Base-by-base conservation (phyloP, 2,888 invertebrate species). In the Dicranocentrus wangi region DNA sequence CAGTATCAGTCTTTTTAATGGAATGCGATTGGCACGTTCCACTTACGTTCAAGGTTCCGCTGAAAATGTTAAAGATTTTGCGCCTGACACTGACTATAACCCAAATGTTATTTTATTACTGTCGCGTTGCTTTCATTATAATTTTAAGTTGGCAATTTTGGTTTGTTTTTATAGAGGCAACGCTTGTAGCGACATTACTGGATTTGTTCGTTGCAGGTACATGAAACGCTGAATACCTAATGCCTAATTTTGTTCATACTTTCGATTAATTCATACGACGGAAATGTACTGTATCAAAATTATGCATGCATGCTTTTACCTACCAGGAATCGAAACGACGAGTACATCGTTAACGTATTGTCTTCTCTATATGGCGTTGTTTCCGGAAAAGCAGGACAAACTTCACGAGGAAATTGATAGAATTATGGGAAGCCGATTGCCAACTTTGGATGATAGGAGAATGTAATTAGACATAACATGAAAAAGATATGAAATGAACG, bases 291-390 rank as follows among this genome's bases (percentile, higher is more conserved):
- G n/a, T n/a, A 68, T 66, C 23, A 23, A 28, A n/a, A 39, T 61
- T 51, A 32, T 60, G 39, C 19, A 25, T 25, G 47, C 25, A 42
- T 47, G 21, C 15, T 21, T 13, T 63, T 17, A 66, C n/a, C 28
- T 55, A n/a, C 21, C 28, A 61, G 65, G 82, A 53, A 81, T 83
- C 15, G 85, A 85, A 43, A 84, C 85, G 5, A 84, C 84, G 2
- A 78, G 78, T 27, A 82, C 83, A 7, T 76, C 80, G 0, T 23
- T 83, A 17, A 71, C 80, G 2, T 83, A 79, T n/a, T 21, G 60
- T 10, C 76, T 84, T 39, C 72, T 84, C n/a, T 80, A 82, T 19
- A 65, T 84, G 77, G 72, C 83, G 23, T 28, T 77, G 15, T 82
- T 70, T 17, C 80, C 82, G 10, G 83, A 83, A 43, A 80, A 71